Conservation (phyloP, 1,140 invertebrate genomes). For the Rhagoletis pomonella region DNA sequence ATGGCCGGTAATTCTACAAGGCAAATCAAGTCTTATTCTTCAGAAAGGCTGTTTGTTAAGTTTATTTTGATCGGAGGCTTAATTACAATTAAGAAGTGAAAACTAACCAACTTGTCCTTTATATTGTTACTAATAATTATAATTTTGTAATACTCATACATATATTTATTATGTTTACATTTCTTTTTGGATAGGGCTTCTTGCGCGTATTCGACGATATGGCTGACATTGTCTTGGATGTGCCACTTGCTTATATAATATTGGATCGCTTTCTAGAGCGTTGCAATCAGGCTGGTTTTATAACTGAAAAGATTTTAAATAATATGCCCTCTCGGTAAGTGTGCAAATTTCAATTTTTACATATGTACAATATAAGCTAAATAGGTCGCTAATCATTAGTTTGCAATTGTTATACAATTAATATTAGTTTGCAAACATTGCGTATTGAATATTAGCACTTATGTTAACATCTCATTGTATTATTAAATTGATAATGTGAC, state of each 20-base stretch:
- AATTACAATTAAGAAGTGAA: too few relatives aligned
- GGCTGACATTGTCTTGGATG: slow-evolving; percentile 92
- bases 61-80: too few relatives aligned
- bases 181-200: slow-evolving; percentile 80
- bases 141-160: background rate
- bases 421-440: background rate
- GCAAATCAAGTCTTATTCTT: too few relatives aligned
- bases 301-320: slow-evolving; percentile 82
- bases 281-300: slow-evolving; percentile 81
- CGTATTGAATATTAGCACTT: background rate
- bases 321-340: slow-evolving; percentile 86
- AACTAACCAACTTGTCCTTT: too few relatives aligned
- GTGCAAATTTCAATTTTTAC: background rate
- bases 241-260: slow-evolving; percentile 90
- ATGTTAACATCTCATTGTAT: too few relatives aligned
- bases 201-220: slow-evolving; percentile 89
- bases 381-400: background rate
- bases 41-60: too few relatives aligned
- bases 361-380: background rate
- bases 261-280: slow-evolving; percentile 88
- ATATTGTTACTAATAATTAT: background rate
- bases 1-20: too few relatives aligned
- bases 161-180: background rate
- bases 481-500: slow-evolving; percentile 8
- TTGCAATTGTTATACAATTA: background rate